These are phyloP conservation scores for Ischnura elegans DNA, from an alignment of 2,888 invertebrate genomes.

Conservation along the genomic window DNA sequence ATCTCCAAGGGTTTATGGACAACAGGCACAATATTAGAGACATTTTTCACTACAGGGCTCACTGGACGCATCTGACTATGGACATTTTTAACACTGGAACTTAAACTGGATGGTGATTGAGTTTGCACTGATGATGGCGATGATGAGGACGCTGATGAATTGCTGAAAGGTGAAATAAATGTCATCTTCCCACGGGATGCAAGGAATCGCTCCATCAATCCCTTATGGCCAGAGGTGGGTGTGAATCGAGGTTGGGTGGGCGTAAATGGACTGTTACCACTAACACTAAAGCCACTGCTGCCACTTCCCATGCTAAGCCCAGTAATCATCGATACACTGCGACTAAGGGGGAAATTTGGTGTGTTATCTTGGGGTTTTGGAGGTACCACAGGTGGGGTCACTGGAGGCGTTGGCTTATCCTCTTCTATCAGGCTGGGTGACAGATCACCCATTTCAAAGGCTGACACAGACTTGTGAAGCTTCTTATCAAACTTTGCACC, in stretches of 20 bases:
- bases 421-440: neutral
- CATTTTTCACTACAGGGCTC: conserved; percentile 7
- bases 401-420: neutral
- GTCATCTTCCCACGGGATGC: conserved; percentile 86
- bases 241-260: conserved; percentile 78
- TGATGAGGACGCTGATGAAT: conserved; percentile 16
- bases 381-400: neutral
- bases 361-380: neutral
- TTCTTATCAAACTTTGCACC: conserved; percentile 71
- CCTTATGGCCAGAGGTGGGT: conserved; percentile 84
- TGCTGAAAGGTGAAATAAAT: conserved; percentile 50
- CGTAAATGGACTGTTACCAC: conserved; percentile 14
- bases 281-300: neutral
- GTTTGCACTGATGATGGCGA: neutral
- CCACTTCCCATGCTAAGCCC: conserved; percentile 18
- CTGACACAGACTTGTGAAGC: conserved; percentile 70
- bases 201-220: conserved; percentile 92
- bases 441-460: conserved; percentile 69
- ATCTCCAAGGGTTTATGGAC: conserved; percentile 48
- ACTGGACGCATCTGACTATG: neutral
- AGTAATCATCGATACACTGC: neutral
- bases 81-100: conserved; percentile 13
- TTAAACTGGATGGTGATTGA: neutral
- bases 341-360: conserved; percentile 18
- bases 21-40: neutral